phyloP scores from a whole-genome alignment of 92 coral and sea anemone species.

The Bergia puertoricense region DNA sequence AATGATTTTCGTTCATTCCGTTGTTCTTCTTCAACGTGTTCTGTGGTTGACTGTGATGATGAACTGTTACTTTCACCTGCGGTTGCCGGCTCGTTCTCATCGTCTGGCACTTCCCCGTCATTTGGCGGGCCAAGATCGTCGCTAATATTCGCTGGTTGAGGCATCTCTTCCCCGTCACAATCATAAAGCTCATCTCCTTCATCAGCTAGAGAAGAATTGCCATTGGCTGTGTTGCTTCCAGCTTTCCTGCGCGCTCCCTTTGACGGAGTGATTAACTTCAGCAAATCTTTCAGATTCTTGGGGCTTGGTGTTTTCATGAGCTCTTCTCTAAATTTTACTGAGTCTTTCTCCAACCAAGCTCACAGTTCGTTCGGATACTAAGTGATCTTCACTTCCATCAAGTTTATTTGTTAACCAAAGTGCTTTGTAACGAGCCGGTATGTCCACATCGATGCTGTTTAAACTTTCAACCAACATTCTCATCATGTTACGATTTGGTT shows the following conservation, averaged over 20 bases:
- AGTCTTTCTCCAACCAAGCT: not conserved
- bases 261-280: not conserved
- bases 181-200: not conserved
- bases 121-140: too few relatives aligned
- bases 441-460: not conserved
- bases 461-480: not conserved
- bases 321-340: not conserved
- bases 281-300: not conserved
- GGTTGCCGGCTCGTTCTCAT: slow-evolving; percentile 5
- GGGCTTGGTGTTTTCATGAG: not conserved
- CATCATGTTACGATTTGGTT: not conserved
- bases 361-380: not conserved
- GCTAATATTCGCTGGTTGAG: not conserved
- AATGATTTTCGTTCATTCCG: not conserved
- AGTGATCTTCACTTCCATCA: slow-evolving; percentile 10
- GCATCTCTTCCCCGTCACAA: not conserved
- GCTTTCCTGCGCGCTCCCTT: not conserved
- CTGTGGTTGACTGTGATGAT: slow-evolving; percentile 2
- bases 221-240: not conserved
- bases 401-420: not conserved
- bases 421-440: not conserved
- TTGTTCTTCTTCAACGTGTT: not conserved
- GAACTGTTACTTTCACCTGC: not conserved
- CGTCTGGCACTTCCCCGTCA: slow-evolving; percentile 12
- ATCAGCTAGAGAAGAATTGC: too few relatives aligned